Evolutionary conservation across 1,140 invertebrate species (phyloP).

Genomic region (Papilio helenus): DNA sequence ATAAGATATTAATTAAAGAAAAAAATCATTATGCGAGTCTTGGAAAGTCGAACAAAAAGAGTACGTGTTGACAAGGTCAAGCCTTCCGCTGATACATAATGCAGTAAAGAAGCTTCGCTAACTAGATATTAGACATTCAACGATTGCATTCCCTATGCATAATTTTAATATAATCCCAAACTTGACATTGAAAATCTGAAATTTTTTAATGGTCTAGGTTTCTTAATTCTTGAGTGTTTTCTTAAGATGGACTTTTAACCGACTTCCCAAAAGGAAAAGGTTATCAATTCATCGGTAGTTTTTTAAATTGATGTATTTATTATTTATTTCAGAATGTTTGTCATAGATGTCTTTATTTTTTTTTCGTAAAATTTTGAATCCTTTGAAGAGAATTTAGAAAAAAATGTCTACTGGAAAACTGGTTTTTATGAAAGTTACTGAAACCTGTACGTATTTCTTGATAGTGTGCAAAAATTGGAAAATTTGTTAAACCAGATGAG

Average conservation of each 20-base stretch:
- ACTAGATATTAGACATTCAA: neutral
- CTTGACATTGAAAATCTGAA: neutral
- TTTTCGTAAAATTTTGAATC: no score
- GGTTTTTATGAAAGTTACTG: no score
- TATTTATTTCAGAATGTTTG: neutral
- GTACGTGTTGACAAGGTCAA: slow-evolving; percentile 39
- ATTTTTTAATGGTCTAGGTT: no score
- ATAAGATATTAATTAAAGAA: slow-evolving; percentile 15
- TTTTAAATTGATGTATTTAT: neutral
- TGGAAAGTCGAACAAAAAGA: slow-evolving; percentile 25
- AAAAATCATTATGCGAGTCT: neutral
- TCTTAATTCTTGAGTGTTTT: neutral
- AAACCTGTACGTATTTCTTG: neutral
- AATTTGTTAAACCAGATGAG: neutral
- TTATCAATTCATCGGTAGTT: neutral
- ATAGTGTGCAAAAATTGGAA: neutral
- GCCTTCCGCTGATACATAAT: slow-evolving; percentile 1
- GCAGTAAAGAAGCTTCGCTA: slow-evolving; percentile 14
- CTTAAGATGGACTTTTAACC: neutral
- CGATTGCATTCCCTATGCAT: neutral
- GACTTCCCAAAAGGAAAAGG: no score
- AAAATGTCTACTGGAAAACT: no score
- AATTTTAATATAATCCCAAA: neutral
- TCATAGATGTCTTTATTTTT: no score
- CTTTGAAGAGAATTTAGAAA: no score